A percentile compares a stretch with the other conserved stretches of the same genome.
phyloP scores from a whole-genome alignment of 1,140 invertebrate species.

The Andricus grossulariae region DNA sequence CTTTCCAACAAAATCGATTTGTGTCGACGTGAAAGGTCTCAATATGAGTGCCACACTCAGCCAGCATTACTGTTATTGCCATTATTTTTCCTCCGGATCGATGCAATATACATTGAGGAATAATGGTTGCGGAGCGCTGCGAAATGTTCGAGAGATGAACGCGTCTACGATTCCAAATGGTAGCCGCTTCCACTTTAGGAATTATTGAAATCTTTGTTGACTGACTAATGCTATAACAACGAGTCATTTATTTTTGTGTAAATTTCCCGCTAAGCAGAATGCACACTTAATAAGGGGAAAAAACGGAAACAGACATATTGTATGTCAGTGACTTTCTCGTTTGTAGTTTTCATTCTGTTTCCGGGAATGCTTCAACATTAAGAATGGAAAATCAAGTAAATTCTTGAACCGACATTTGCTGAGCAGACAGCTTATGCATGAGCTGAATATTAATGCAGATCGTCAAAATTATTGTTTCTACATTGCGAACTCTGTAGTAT shows the following conservation, averaged over 20 bases:
- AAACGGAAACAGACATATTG: no score
- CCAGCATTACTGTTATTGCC: constrained; percentile 27
- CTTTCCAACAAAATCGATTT: constrained; percentile 13
- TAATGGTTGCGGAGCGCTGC: constrained; percentile 1
- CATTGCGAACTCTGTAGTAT: no score
- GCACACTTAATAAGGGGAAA: no score
- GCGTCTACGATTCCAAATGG: constrained; percentile 6
- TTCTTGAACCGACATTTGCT: no score
- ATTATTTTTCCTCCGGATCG: constrained; percentile 1
- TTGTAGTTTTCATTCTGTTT: no score
- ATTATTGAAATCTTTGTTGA: constrained; percentile 12
- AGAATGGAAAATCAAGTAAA: no score
- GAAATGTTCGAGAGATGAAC: neutral
- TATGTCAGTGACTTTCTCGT: no score
- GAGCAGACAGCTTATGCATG: no score
- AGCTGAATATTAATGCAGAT: no score
- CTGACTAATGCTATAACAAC: constrained; percentile 17
- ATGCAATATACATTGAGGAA: constrained; percentile 28
- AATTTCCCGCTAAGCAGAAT: neutral
- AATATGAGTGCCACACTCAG: constrained; percentile 29
- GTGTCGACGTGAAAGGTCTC: constrained; percentile 23
- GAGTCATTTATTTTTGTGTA: constrained; percentile 2
- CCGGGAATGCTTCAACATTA: no score
- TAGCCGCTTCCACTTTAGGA: constrained; percentile 18
- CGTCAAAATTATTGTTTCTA: no score